Base-by-base conservation (phyloP, 2,113 vertebrate genomes). In the Probosciger aterrimus region DNA sequence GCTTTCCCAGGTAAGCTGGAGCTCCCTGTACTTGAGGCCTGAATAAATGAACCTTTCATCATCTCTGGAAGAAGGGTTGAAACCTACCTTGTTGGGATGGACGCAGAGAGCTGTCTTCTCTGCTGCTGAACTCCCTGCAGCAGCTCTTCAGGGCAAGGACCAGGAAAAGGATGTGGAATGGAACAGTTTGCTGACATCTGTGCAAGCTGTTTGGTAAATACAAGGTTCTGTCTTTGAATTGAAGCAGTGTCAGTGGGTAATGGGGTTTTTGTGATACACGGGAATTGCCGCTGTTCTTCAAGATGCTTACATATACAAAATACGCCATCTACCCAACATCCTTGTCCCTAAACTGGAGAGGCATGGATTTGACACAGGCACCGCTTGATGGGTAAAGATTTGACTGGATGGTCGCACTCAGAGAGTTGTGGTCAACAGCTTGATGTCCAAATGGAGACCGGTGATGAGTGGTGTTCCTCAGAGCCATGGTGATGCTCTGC, bases 21-120 rank as follows among this genome's bases (percentile, higher is more conserved):
- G 78, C 35, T 50, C 63, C n/a, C 64, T 46, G 75, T 47, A 69
- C 69, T 76, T 3, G 2, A 25, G 25, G 73, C 73, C 73, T 71
- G 57, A 68, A 90, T 94, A 92, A 94, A 92, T 47, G 78, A 87
- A 67, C 77, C 73, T 90, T 95, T 95, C 86, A 94, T 49, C 82
- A n/a, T 65, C 33, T 50, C 46, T 5, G 1, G 59, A 62, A 83
- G 52, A 47, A 49, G 80, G 5, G 28, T 37, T 65, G 41, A 41
- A 76, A 11, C 76, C 77, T 60, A 41, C 59, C 59, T 91, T 75
- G 33, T 63, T 62, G 33, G 23, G 68, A 20, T 46, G 50, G 73
- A 67, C 57, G 46, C 15, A 20, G 7, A 37, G 41, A 37, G 57
- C 70, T 28, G 23, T 41, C 83, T 18, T 35, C 50, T 33, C 57